Conservation (phyloP, 2,113 vertebrate genomes). For the Neotragus moschatus region DNA sequence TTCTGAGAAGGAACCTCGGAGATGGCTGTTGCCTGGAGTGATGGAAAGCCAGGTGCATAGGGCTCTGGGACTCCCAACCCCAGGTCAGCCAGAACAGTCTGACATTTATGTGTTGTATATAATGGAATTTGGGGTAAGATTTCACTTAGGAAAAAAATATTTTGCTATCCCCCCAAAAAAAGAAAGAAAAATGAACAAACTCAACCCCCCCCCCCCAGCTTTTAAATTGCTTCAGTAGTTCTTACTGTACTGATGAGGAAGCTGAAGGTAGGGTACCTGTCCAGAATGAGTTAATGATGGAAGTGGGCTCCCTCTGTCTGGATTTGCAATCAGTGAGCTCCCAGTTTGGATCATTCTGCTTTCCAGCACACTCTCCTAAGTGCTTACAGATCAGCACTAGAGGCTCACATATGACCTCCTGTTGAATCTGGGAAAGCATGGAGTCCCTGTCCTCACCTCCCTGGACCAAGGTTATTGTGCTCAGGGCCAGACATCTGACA, state of each 20-base stretch:
- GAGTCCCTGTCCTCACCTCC: not conserved
- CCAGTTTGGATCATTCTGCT: not conserved
- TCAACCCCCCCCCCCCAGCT: not conserved
- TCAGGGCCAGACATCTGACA: not conserved
- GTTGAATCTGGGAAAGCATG: not conserved
- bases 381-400: not conserved
- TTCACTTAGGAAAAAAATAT: not conserved
- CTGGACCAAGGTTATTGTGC: not conserved
- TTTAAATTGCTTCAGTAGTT: not conserved
- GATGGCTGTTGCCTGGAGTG: not conserved
- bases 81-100: not conserved
- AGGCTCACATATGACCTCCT: not conserved
- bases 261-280: not conserved
- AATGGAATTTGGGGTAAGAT: not conserved
- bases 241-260: not conserved
- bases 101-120: not conserved
- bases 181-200: not conserved
- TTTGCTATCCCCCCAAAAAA: not conserved
- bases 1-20: not conserved
- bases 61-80: not conserved
- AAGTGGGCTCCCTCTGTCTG: not conserved
- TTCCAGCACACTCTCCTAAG: not conserved
- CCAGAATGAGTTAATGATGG: not conserved
- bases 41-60: not conserved
- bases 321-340: not conserved